Conservation (phyloP, 2,113 vertebrate species). For the Casuarius casuarius region DNA sequence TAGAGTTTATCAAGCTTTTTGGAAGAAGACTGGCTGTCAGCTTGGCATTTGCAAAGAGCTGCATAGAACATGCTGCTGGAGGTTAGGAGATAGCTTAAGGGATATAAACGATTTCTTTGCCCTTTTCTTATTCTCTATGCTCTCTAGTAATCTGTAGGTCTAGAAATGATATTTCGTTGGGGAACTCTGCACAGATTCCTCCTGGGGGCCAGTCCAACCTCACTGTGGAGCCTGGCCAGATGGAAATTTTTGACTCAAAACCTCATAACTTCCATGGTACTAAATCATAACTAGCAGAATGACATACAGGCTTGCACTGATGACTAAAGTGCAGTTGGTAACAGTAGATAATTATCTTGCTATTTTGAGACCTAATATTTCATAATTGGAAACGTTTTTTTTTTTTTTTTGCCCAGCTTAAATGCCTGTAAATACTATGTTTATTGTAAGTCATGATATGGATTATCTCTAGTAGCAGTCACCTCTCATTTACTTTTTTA, state of each 20-base stretch:
- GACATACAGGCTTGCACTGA: background rate
- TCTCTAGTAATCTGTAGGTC: background rate
- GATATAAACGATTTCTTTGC: background rate
- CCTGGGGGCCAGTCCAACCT: background rate
- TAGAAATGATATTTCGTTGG: background rate
- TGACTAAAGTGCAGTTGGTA: background rate
- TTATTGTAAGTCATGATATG: accelerated
- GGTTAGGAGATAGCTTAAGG: background rate
- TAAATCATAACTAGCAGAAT: background rate
- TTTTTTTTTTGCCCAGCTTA: background rate
- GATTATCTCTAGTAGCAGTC: background rate
- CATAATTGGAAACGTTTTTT: background rate
- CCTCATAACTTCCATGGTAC: background rate
- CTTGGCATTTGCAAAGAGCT: background rate
- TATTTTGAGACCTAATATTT: background rate
- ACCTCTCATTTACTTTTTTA: background rate
- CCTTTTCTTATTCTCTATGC: background rate
- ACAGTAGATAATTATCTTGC: background rate
- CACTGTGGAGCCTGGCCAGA: background rate
- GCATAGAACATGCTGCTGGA: background rate
- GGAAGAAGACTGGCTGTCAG: background rate
- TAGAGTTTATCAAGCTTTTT: background rate
- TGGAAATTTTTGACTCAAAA: background rate
- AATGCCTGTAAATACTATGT: background rate
- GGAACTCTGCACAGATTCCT: background rate